These are phyloP conservation scores for Diglossa cyanea DNA, from an alignment of 2,797 vertebrate genomes.

Conservation along the genomic window DNA sequence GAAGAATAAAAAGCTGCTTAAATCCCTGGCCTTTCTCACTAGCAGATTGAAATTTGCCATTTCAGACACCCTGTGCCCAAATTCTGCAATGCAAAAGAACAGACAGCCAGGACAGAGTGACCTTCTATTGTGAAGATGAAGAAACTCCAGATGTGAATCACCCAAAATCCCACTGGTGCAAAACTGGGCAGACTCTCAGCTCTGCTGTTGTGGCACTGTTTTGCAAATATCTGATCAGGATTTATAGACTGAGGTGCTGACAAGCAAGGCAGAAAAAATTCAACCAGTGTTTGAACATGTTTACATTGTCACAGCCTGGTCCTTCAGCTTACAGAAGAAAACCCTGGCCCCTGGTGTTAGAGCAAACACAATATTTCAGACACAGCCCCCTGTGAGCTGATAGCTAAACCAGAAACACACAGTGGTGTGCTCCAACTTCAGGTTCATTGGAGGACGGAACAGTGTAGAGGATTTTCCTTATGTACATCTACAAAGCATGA, in stretches of 20 bases:
- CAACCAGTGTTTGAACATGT: neutral
- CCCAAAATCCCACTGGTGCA: neutral
- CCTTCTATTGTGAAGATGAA: neutral
- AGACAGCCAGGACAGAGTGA: neutral
- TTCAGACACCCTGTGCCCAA: neutral
- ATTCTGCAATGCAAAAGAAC: neutral
- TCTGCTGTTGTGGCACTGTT: neutral
- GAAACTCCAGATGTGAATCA: neutral
- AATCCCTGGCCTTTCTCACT: neutral
- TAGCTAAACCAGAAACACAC: neutral
- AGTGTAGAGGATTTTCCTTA: neutral
- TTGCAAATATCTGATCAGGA: neutral
- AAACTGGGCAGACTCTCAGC: neutral
- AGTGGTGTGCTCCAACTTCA: neutral
- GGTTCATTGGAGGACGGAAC: neutral
- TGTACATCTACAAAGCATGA: neutral
- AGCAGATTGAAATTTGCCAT: neutral
- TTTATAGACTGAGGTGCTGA: neutral
- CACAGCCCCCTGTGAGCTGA: neutral
- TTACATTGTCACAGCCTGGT: neutral
- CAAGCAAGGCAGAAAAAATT: neutral
- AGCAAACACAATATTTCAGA: neutral
- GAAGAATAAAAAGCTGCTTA: neutral
- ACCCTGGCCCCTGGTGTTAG: neutral
- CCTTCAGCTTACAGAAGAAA: neutral